These are phyloP conservation scores for Phalacrocorax aristotelis DNA, from an alignment of 2,113 vertebrate genomes.

Conservation along the genomic window DNA sequence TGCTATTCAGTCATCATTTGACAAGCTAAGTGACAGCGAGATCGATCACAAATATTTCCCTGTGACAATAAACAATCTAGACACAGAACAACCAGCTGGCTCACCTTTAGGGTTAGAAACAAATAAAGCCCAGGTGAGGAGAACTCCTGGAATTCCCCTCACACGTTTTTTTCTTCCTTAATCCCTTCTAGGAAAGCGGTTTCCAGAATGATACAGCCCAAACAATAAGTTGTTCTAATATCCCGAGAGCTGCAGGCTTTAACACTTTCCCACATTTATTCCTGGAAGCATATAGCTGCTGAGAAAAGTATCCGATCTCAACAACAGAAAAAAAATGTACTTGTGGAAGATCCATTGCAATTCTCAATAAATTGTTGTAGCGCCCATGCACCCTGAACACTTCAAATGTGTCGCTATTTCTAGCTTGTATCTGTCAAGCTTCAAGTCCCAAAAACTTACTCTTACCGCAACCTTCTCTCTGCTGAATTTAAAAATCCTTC, in stretches of 20 bases:
- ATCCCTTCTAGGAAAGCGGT: neutral
- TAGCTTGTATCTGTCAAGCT: neutral
- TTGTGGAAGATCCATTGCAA: neutral
- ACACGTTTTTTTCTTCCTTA: neutral
- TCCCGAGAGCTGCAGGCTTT: neutral
- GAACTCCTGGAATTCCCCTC: neutral
- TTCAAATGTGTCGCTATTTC: neutral
- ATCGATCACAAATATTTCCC: neutral
- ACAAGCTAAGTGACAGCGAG: neutral
- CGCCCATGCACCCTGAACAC: accelerated
- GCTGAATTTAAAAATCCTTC: neutral
- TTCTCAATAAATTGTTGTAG: neutral
- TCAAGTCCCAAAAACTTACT: neutral
- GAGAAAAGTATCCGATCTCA: neutral
- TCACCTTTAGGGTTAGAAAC: neutral
- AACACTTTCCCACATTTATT: neutral
- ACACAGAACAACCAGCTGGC: neutral
- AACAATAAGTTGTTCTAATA: neutral
- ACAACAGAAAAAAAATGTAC: neutral
- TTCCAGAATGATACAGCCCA: neutral
- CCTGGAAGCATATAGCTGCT: neutral
- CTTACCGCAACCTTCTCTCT: neutral
- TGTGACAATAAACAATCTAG: neutral
- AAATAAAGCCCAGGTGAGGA: neutral
- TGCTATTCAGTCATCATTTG: neutral